These are phyloP conservation scores for Eristalinus aeneus DNA, from an alignment of 2,888 invertebrate genomes.

Conservation along the genomic window DNA sequence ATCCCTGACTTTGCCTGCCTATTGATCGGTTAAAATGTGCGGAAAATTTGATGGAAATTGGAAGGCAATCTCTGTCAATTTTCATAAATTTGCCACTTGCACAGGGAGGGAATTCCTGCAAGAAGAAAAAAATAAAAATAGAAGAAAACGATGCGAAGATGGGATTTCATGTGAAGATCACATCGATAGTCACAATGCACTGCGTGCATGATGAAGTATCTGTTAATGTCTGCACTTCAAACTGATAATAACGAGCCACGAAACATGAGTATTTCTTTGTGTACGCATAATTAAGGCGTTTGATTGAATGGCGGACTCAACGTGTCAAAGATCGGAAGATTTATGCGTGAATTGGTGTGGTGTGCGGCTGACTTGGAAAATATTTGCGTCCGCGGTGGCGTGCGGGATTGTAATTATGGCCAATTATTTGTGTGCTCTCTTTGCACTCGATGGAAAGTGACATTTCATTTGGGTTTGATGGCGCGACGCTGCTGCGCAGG, in stretches of 20 bases:
- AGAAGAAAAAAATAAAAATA: constrained; percentile 35
- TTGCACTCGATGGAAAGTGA: constrained; percentile 36
- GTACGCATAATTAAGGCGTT: constrained; percentile 59
- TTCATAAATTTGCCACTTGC: constrained; percentile 24
- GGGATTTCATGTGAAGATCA: constrained; percentile 35
- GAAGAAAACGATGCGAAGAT: background rate
- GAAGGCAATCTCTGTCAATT: constrained; percentile 1
- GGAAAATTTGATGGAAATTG: constrained; percentile 32
- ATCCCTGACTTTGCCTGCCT: constrained; percentile 35
- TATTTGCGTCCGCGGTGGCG: background rate
- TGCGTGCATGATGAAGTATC: constrained; percentile 55
- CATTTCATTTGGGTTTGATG: constrained; percentile 44
- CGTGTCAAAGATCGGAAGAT: constrained; percentile 55
- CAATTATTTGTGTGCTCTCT: background rate
- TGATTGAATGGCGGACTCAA: constrained; percentile 37
- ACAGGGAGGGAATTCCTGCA: constrained; percentile 58
- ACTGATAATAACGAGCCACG: constrained; percentile 24
- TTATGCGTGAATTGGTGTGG: constrained; percentile 29
- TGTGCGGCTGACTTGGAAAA: constrained; percentile 31
- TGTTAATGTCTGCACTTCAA: constrained; percentile 58
- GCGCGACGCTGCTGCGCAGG: constrained; percentile 21
- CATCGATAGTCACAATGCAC: constrained; percentile 5
- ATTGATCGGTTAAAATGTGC: constrained; percentile 22
- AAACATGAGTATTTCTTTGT: constrained; percentile 32
- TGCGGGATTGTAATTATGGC: background rate